These are phyloP conservation scores for Pedetes capensis DNA, from an alignment of 2,113 vertebrate genomes.

Conservation along the genomic window DNA sequence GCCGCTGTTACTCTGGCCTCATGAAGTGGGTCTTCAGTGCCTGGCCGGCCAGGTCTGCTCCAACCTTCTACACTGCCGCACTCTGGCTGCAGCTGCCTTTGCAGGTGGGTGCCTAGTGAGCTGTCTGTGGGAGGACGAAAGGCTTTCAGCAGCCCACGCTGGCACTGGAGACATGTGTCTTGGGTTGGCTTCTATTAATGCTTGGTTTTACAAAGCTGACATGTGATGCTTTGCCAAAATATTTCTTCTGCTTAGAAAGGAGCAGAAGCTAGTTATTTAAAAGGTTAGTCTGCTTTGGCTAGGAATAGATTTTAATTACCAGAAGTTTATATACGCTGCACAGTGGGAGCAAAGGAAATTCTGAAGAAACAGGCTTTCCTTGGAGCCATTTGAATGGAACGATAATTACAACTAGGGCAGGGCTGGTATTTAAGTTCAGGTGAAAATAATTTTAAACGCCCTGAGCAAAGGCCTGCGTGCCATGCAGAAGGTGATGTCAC, in stretches of 20 bases:
- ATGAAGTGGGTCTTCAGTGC: neutral
- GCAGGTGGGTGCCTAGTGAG: neutral
- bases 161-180: neutral
- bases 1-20: neutral
- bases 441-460: slow-evolving; percentile 56
- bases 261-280: slow-evolving; percentile 40
- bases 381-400: slow-evolving; percentile 40
- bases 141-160: neutral
- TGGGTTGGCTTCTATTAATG: neutral
- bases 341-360: slow-evolving; percentile 49
- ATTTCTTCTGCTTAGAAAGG: slow-evolving; percentile 59
- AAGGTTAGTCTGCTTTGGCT: slow-evolving; percentile 43
- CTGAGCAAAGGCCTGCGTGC: neutral
- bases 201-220: slow-evolving; percentile 17
- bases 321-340: neutral
- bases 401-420: slow-evolving; percentile 33
- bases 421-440: slow-evolving; percentile 37
- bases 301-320: slow-evolving; percentile 62
- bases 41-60: neutral
- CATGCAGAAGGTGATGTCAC: neutral
- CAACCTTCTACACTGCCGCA: rapidly evolving
- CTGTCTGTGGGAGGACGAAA: rapidly evolving
- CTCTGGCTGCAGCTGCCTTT: neutral
- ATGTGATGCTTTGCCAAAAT: slow-evolving; percentile 41
- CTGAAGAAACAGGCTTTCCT: slow-evolving; percentile 54